Conservation (phyloP, 2,113 vertebrate genomes). For the human region GRCh38 chrX:71422001-71422500, state of each 20-base stretch:
- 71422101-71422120: slow-evolving; percentile 16
- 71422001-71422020: background rate
- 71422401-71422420: no score
- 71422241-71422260: background rate
- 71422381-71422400: no score
- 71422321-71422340: background rate
- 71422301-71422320: background rate
- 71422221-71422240: background rate
- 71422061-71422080: slow-evolving; percentile 28
- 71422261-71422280: background rate
- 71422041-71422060: background rate
- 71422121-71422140: background rate
- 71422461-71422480: no score
- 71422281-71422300: background rate
- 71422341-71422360: no score
- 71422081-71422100: background rate
- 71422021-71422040: background rate
- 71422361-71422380: no score
- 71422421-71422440: no score
- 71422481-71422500: no score
- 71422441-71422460: no score
- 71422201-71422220: background rate
- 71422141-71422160: background rate
- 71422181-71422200: background rate
- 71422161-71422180: slow-evolving; percentile 5